Evolutionary conservation across 2,888 invertebrate genomes (phyloP).

Genomic region (Meiosimyza decipiens): DNA sequence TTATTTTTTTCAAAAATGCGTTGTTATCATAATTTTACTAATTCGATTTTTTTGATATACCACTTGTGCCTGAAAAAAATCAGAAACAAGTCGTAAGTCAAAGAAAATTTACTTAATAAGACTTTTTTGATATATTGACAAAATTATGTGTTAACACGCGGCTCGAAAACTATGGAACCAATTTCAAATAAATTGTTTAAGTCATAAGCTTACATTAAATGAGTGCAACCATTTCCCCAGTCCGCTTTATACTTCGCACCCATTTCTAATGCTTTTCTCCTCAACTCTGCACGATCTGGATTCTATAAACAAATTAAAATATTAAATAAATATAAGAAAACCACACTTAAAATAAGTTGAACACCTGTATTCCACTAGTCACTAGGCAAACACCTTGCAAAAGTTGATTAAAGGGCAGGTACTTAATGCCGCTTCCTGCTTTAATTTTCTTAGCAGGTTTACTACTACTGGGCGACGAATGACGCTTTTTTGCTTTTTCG

Average conservation of each 20-base stretch:
- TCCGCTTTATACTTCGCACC: conserved; percentile 83
- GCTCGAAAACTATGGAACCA: too few relatives aligned
- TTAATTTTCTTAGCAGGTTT: conserved; percentile 54
- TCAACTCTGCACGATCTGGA: conserved; percentile 77
- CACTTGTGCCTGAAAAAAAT: too few relatives aligned
- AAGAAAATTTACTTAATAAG: not conserved
- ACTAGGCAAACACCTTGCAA: conserved; percentile 78
- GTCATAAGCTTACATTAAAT: conserved; percentile 78
- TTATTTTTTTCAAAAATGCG: too few relatives aligned
- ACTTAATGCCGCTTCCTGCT: conserved; percentile 47
- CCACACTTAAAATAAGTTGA: not conserved
- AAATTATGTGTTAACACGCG: too few relatives aligned
- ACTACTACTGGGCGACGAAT: conserved; percentile 47
- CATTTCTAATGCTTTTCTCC: conserved; percentile 78
- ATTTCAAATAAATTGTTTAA: not conserved
- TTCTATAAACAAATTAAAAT: conserved; percentile 69
- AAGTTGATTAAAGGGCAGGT: conserved; percentile 71
- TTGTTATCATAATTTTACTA: too few relatives aligned
- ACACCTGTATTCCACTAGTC: conserved; percentile 81
- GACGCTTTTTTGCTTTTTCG: conserved; percentile 45
- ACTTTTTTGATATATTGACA: not conserved
- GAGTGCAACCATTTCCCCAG: conserved; percentile 82
- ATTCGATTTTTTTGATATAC: too few relatives aligned
- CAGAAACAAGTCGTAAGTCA: too few relatives aligned
- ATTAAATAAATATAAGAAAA: not conserved